Percentiles rank a stretch among this genome's conserved stretches.
Conservation (phyloP, 2,797 vertebrate genomes). For the Champsocephalus gunnari region DNA sequence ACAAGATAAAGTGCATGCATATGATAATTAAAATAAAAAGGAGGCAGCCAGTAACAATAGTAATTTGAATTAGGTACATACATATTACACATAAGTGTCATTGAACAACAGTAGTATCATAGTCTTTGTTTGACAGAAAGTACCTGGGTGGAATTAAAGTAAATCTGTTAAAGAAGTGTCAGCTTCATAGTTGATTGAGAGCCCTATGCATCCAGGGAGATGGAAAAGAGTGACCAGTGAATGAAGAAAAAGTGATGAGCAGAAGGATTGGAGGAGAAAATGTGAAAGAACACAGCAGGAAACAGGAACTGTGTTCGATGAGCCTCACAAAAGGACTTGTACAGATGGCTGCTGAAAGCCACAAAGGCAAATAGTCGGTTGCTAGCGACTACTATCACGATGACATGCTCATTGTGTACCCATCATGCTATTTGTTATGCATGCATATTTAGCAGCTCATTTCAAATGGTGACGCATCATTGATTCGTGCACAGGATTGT, state of each 20-base stretch:
- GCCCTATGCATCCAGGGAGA: neutral
- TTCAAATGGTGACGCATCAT: conserved; percentile 53
- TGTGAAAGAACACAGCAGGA: conserved; percentile 73
- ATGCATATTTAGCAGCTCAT: conserved; percentile 71
- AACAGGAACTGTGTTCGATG: conserved; percentile 51
- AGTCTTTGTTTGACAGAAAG: too few relatives aligned
- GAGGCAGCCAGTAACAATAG: too few relatives aligned
- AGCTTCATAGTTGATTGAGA: conserved; percentile 8
- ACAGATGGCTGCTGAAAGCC: conserved; percentile 74
- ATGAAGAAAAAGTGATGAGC: conserved; percentile 48
- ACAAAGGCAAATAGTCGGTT: conserved; percentile 60
- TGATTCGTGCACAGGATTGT: conserved; percentile 56
- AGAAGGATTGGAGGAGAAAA: conserved; percentile 69
- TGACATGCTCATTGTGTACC: conserved; percentile 66
- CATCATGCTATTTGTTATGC: conserved; percentile 63
- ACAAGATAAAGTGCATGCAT: too few relatives aligned
- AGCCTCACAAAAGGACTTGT: conserved; percentile 61
- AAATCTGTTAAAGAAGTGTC: conserved; percentile 4
- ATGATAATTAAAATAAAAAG: too few relatives aligned
- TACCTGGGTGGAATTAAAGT: neutral
- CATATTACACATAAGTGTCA: too few relatives aligned
- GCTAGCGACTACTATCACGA: conserved; percentile 56
- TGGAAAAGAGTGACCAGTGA: neutral
- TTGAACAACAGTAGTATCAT: too few relatives aligned
- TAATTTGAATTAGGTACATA: too few relatives aligned